Percentiles rank a stretch among this genome's conserved stretches.
These are phyloP conservation scores for Drosophila colorata DNA, from an alignment of 2,888 invertebrate genomes.

Conservation along the genomic window DNA sequence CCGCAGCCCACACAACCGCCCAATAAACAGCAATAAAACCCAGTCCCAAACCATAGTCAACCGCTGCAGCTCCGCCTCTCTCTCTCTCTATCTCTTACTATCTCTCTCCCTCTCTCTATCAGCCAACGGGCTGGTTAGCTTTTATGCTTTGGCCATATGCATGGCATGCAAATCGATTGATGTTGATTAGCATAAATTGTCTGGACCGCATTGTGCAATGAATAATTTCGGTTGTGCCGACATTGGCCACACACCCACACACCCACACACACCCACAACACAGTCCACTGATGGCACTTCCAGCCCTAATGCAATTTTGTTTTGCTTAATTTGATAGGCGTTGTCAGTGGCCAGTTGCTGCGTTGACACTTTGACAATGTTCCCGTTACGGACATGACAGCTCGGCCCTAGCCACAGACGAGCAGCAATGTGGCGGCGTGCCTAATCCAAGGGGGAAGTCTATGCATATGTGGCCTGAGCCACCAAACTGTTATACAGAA, in stretches of 20 bases:
- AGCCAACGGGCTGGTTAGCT: conserved; percentile 14
- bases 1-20: conserved; percentile 52
- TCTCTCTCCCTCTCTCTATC: no score
- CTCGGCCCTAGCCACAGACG: conserved; percentile 5
- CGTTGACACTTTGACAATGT: conserved; percentile 59
- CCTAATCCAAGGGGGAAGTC: not conserved
- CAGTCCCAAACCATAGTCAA: conserved; percentile 15
- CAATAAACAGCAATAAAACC: conserved; percentile 65
- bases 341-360: conserved; percentile 68
- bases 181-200: conserved; percentile 84
- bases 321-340: conserved; percentile 80
- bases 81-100: no score
- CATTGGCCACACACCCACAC: conserved; percentile 42
- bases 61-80: not conserved
- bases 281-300: conserved; percentile 43
- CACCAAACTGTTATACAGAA: conserved; percentile 5
- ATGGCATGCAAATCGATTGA: conserved; percentile 79
- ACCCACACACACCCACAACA: not conserved
- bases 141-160: conserved; percentile 63
- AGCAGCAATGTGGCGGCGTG: not conserved
- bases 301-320: conserved; percentile 77
- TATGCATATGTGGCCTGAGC: conserved; percentile 1
- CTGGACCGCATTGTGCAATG: conserved; percentile 82
- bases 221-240: conserved; percentile 70
- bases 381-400: conserved; percentile 45